Percentiles rank a stretch among this genome's conserved stretches.
Conservation (phyloP, 37 sponge, comb jelly and placozoan genomes). For the Agelas oroides region DNA sequence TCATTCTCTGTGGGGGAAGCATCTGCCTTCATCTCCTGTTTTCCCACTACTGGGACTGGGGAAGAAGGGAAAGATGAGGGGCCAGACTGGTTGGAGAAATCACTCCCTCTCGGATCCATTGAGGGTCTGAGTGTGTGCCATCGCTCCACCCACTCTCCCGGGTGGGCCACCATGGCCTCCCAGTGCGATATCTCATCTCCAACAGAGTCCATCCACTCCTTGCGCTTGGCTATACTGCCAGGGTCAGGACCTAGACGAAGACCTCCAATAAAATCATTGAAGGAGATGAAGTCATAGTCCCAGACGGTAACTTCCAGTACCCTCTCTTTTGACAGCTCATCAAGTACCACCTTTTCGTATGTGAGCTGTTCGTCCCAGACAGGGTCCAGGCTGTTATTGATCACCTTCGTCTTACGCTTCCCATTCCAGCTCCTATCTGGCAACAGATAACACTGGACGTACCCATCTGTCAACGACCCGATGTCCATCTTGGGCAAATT, state of each 20-base stretch:
- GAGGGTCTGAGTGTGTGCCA: slow-evolving; percentile 54
- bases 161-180: slow-evolving; percentile 52
- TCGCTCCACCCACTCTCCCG: slow-evolving; percentile 72
- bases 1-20: too few relatives aligned
- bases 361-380: slow-evolving; percentile 57
- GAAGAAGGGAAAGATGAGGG: too few relatives aligned
- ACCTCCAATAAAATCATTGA: slow-evolving; percentile 76
- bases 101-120: slow-evolving; percentile 27
- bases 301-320: slow-evolving; percentile 75
- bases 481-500: slow-evolving; percentile 28
- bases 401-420: slow-evolving; percentile 61
- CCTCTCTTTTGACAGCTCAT: slow-evolving; percentile 36
- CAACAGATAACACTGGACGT: slow-evolving; percentile 53
- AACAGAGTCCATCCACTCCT: slow-evolving; percentile 62
- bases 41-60: too few relatives aligned
- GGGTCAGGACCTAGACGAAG: slow-evolving; percentile 55
- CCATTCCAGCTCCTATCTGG: slow-evolving; percentile 21
- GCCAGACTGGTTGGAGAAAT: too few relatives aligned
- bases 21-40: too few relatives aligned
- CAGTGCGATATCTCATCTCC: slow-evolving; percentile 63
- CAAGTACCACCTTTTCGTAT: slow-evolving; percentile 13
- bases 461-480: slow-evolving; percentile 1
- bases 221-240: not conserved
- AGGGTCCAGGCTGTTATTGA: slow-evolving; percentile 54
- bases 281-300: slow-evolving; percentile 53